Percentiles rank a stretch among this genome's conserved stretches.
These are phyloP conservation scores for Mycalesis mineus DNA, from an alignment of 2,888 invertebrate species.

Conservation along the genomic window DNA sequence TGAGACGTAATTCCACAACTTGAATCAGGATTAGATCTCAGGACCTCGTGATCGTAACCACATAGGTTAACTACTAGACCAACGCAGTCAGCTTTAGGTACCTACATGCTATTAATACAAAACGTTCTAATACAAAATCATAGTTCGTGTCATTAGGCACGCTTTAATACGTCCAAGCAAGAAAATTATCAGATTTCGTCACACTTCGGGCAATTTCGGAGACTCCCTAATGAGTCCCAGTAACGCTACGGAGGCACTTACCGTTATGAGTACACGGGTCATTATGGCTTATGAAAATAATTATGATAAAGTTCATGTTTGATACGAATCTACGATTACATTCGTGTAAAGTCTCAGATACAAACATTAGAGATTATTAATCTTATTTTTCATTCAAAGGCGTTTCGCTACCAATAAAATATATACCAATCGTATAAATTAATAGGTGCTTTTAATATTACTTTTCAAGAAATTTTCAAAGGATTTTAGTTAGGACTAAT, in stretches of 20 bases:
- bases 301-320: conserved; percentile 55
- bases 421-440: no score
- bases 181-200: conserved; percentile 71
- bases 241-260: conserved; percentile 63
- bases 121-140: conserved; percentile 16
- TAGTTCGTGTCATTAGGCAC: conserved; percentile 42
- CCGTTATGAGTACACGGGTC: conserved; percentile 51
- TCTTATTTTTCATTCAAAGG: no score
- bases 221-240: conserved; percentile 62
- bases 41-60: no score
- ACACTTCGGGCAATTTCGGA: conserved; percentile 65
- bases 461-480: no score
- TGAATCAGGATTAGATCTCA: no score
- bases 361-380: background rate
- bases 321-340: conserved; percentile 28
- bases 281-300: conserved; percentile 62
- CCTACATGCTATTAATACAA: no score
- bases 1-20: no score
- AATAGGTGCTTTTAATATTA: no score
- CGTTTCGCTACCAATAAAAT: no score
- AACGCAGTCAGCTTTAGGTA: no score
- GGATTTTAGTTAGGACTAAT: no score
- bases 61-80: no score
- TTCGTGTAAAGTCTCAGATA: background rate
- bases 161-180: conserved; percentile 49